Conservation (phyloP, 1,140 invertebrate species). For the Zaprionus ornatus region DNA sequence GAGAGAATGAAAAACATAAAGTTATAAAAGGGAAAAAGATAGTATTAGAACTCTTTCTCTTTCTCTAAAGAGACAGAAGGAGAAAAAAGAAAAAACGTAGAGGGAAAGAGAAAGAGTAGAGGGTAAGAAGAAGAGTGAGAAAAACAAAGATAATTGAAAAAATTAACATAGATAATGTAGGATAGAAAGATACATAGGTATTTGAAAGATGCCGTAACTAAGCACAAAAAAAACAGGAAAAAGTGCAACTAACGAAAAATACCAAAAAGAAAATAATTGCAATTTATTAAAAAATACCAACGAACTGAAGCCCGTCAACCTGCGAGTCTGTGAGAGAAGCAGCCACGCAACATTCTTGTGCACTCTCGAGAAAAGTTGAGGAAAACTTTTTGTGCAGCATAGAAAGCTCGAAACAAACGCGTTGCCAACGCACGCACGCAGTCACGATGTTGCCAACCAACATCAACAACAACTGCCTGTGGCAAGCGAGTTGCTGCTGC, state of each 20-base stretch:
- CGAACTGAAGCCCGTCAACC: background rate
- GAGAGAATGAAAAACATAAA: background rate
- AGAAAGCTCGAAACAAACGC: background rate
- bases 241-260: background rate
- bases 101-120: background rate
- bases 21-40: background rate
- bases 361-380: background rate
- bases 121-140: background rate
- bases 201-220: no score
- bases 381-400: background rate
- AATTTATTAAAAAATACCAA: background rate
- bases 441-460: background rate
- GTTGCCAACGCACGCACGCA: background rate
- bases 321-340: no score
- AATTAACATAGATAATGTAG: background rate
- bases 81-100: background rate
- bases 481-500: conserved; percentile 3
- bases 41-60: no score
- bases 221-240: background rate
- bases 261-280: background rate
- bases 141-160: background rate
- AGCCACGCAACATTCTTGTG: background rate
- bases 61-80: background rate
- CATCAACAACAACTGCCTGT: background rate
- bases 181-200: background rate